Percentiles rank a stretch among this genome's conserved stretches.
Evolutionary conservation across 1,140 invertebrate genomes (phyloP).

Genomic region (Thalassaphorura encarpata): DNA sequence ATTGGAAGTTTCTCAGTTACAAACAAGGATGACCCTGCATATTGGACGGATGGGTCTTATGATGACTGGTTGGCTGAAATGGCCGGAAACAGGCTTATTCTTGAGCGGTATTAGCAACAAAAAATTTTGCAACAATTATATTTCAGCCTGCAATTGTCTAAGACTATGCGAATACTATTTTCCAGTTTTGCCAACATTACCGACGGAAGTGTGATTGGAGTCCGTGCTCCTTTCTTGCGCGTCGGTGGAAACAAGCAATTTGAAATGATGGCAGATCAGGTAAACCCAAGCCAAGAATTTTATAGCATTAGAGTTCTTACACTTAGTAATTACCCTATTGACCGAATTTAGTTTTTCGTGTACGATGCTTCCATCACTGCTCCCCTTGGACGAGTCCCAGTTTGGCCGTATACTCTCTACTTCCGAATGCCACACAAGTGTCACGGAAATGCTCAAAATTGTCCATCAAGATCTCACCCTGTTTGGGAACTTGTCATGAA

Average conservation of each 20-base stretch:
- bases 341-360: slow-evolving; percentile 64
- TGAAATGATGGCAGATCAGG: slow-evolving; percentile 79
- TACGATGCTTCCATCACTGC: slow-evolving; percentile 91
- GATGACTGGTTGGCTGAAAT: slow-evolving; percentile 92
- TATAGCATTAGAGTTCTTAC: background rate
- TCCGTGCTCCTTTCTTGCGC: slow-evolving; percentile 77
- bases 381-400: slow-evolving; percentile 71
- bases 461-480: slow-evolving; percentile 76
- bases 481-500: slow-evolving; percentile 97
- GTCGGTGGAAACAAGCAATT: slow-evolving; percentile 92
- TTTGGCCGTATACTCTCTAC: slow-evolving; percentile 84
- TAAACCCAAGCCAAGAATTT: slow-evolving; percentile 1
- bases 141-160: background rate
- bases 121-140: background rate
- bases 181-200: slow-evolving; percentile 72
- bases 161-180: background rate
- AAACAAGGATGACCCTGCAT: slow-evolving; percentile 78
- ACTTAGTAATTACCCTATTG: background rate
- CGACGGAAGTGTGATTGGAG: slow-evolving; percentile 75
- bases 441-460: slow-evolving; percentile 84
- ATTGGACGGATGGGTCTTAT: slow-evolving; percentile 76
- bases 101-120: slow-evolving; percentile 48
- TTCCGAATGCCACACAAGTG: slow-evolving; percentile 87
- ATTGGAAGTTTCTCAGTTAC: slow-evolving; percentile 89
- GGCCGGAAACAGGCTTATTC: slow-evolving; percentile 78